Percentiles rank a stretch among this genome's conserved stretches.
These are phyloP conservation scores for Nannospalax galili DNA, from an alignment of 2,113 vertebrate genomes.

Conservation along the genomic window DNA sequence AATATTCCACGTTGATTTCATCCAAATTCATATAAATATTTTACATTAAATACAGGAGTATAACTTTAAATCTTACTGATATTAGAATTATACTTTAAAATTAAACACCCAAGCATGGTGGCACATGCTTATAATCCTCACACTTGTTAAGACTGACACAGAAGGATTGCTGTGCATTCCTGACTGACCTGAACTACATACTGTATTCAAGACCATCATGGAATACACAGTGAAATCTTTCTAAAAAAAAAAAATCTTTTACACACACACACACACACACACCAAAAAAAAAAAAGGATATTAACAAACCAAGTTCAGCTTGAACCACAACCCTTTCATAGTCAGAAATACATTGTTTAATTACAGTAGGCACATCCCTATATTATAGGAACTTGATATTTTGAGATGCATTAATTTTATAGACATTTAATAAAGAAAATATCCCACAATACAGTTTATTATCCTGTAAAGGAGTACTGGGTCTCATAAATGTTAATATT, in stretches of 20 bases:
- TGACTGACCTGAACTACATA: neutral
- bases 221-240: neutral
- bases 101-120: neutral
- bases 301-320: neutral
- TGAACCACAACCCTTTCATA: neutral
- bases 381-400: neutral
- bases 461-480: neutral
- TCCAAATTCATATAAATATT: neutral
- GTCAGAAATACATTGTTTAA: neutral
- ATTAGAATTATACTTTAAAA: slow-evolving; percentile 16
- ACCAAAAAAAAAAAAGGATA: no score
- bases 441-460: neutral
- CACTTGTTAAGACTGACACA: neutral
- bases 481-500: neutral
- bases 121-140: neutral
- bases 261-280: no score
- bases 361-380: neutral
- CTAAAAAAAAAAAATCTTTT: no score
- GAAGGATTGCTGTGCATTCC: neutral
- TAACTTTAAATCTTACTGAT: neutral
- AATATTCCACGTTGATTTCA: neutral
- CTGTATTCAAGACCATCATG: neutral
- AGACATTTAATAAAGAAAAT: slow-evolving; percentile 26
- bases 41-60: neutral
- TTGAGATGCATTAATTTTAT: slow-evolving; percentile 7